Percentiles rank a stretch among this genome's conserved stretches.
phyloP scores from a whole-genome alignment of 2,797 vertebrate genomes.

The Merluccius polli region DNA sequence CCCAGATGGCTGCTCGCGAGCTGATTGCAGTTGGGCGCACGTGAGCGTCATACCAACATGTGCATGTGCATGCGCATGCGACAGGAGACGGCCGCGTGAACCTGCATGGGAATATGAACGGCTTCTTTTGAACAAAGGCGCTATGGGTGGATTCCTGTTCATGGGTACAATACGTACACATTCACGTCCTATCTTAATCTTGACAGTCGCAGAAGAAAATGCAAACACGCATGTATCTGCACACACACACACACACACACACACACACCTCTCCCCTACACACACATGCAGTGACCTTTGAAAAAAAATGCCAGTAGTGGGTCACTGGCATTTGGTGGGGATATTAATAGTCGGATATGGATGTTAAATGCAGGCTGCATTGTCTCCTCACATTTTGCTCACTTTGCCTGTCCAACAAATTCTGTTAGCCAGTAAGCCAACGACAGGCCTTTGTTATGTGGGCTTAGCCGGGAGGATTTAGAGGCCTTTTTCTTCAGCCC shows the following conservation, averaged over 20 bases:
- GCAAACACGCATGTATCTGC: background rate
- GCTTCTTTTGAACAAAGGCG: no score
- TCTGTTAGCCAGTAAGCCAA: slow-evolving; percentile 41
- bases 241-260: slow-evolving; percentile 6
- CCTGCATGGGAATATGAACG: no score
- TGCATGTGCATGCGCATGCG: no score
- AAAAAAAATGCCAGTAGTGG: slow-evolving; percentile 47
- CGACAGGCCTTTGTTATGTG: slow-evolving; percentile 56
- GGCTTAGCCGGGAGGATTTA: slow-evolving; percentile 58
- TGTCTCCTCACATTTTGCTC: slow-evolving; percentile 38
- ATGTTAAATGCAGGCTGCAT: slow-evolving; percentile 14
- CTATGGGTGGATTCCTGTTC: no score
- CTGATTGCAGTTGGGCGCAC: no score
- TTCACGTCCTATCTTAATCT: background rate
- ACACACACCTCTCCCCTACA: background rate
- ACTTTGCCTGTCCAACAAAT: slow-evolving; percentile 52
- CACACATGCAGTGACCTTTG: slow-evolving; percentile 49
- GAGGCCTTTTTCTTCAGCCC: slow-evolving; percentile 41
- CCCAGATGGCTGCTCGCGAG: no score
- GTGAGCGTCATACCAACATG: no score
- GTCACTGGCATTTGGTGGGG: slow-evolving; percentile 18
- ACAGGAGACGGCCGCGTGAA: no score
- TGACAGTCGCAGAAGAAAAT: background rate
- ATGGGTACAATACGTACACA: background rate
- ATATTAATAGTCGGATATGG: background rate